These are phyloP conservation scores for Heptranchias perlo DNA, from an alignment of 2,113 vertebrate genomes.

Conservation along the genomic window DNA sequence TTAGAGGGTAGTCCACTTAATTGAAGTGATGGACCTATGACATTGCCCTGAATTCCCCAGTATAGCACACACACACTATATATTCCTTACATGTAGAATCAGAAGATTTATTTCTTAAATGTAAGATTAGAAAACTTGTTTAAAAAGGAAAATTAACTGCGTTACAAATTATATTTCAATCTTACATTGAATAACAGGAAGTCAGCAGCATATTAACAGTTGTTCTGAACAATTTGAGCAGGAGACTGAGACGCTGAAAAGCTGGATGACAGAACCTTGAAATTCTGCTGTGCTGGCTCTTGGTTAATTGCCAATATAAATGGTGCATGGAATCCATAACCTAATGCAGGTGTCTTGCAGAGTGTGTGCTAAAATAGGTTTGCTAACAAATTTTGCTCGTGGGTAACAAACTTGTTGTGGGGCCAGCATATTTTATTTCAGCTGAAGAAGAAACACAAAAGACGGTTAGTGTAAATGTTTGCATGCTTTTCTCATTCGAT, in stretches of 20 bases:
- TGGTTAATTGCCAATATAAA: constrained; percentile 50
- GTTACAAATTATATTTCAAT: constrained; percentile 6
- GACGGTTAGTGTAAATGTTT: not conserved
- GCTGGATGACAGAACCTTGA: constrained; percentile 30
- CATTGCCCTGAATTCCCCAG: not conserved
- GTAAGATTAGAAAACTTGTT: not conserved
- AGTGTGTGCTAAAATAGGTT: constrained; percentile 43
- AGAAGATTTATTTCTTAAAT: not conserved
- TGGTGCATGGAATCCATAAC: constrained; percentile 44
- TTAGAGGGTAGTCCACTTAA: not conserved
- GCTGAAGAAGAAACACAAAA: not conserved
- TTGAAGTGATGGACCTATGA: not conserved
- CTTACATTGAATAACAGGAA: not conserved
- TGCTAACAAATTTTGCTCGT: not conserved
- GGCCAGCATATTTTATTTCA: not conserved
- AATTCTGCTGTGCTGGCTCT: constrained; percentile 49
- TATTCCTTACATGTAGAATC: not conserved
- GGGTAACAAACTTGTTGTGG: not conserved
- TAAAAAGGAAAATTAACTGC: not conserved
- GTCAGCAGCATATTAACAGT: not conserved
- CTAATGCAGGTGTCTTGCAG: constrained; percentile 50
- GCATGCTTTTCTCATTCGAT: not conserved
- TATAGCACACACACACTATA: not conserved
- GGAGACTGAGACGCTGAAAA: not conserved
- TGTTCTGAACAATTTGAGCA: not conserved